A percentile compares a stretch with the other conserved stretches of the same genome.
Evolutionary conservation across 1,140 invertebrate species (phyloP).

Genomic region (Arion vulgaris): DNA sequence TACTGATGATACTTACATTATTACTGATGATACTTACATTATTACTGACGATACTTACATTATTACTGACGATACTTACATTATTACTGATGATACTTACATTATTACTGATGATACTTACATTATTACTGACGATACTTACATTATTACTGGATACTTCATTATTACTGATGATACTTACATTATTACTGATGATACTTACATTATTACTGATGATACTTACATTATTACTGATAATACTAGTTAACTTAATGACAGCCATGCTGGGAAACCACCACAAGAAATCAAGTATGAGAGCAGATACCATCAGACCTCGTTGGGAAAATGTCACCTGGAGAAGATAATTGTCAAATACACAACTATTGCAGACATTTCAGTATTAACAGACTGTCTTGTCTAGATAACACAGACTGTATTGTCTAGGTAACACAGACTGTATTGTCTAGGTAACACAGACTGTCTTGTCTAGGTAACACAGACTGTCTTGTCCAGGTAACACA

Average conservation of each 20-base stretch:
- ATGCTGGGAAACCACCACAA: conserved; percentile 41
- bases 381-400: too few relatives aligned
- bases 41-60: too few relatives aligned
- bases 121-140: too few relatives aligned
- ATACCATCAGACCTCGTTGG: background rate
- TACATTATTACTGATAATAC: conserved; percentile 41
- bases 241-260: conserved; percentile 36
- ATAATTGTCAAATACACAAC: background rate
- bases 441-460: too few relatives aligned
- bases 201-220: background rate
- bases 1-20: conserved; percentile 31
- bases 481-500: too few relatives aligned
- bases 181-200: conserved; percentile 1
- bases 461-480: too few relatives aligned
- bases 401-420: too few relatives aligned
- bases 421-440: too few relatives aligned
- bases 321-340: conserved; percentile 25
- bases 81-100: conserved; percentile 15
- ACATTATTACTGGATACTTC: background rate
- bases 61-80: background rate
- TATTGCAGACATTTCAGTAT: too few relatives aligned
- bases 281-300: conserved; percentile 10
- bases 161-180: background rate
- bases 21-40: background rate
- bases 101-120: background rate